These are phyloP conservation scores for Dendrolimus kikuchii DNA, from an alignment of 1,140 invertebrate genomes.

Conservation along the genomic window DNA sequence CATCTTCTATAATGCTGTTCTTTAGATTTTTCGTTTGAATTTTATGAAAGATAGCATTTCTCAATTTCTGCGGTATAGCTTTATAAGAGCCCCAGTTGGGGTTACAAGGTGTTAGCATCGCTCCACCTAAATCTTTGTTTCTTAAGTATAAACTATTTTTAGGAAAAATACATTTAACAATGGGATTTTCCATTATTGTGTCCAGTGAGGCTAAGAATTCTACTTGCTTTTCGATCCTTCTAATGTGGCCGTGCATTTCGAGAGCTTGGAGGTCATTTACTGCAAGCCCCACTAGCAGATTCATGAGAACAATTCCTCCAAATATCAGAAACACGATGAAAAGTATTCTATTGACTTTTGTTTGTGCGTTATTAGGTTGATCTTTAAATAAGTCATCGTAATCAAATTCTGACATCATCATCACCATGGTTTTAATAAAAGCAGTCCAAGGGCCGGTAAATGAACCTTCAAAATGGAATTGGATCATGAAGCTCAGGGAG, in stretches of 20 bases:
- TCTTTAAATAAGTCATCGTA: conserved; percentile 53
- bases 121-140: conserved; percentile 1
- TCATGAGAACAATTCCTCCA: conserved; percentile 78
- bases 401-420: conserved; percentile 75
- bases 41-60: conserved; percentile 50
- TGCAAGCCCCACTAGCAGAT: conserved; percentile 76
- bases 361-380: conserved; percentile 36
- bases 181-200: conserved; percentile 47
- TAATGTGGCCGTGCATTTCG: conserved; percentile 69
- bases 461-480: conserved; percentile 56
- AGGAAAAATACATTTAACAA: conserved; percentile 22
- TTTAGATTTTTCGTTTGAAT: conserved; percentile 17
- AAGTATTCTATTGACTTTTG: conserved; percentile 64
- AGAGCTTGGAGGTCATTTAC: conserved; percentile 77
- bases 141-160: background rate
- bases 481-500: conserved; percentile 72
- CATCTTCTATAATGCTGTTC: no score
- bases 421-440: conserved; percentile 71
- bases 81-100: conserved; percentile 25
- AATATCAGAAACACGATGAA: conserved; percentile 75
- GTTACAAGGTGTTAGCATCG: background rate
- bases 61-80: conserved; percentile 32
- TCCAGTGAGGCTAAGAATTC: conserved; percentile 63
- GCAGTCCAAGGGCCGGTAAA: conserved; percentile 65
- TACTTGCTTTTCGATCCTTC: conserved; percentile 60